Evolutionary conservation across 2,113 vertebrate species (phyloP).

Genomic region (Bubo bubo): DNA sequence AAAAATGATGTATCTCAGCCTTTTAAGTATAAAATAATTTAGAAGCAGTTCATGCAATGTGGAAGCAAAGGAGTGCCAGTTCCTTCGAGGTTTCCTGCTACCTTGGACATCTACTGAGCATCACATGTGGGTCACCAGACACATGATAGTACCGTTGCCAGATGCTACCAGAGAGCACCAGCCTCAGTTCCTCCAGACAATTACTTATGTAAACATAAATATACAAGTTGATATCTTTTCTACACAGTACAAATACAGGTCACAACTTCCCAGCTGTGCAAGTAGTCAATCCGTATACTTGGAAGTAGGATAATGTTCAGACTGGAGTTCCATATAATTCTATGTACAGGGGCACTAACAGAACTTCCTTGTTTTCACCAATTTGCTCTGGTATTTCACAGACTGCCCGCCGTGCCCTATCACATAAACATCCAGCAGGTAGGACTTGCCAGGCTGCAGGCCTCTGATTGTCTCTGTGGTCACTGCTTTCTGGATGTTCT

Average conservation of each 20-base stretch:
- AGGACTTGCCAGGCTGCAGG: constrained; percentile 90
- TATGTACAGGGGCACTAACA: constrained; percentile 82
- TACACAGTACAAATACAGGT: constrained; percentile 82
- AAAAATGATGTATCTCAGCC: constrained; percentile 68
- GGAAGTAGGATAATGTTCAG: constrained; percentile 80
- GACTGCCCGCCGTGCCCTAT: constrained; percentile 93
- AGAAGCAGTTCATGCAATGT: constrained; percentile 89
- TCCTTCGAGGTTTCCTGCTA: constrained; percentile 56
- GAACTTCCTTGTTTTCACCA: constrained; percentile 96
- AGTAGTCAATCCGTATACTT: constrained; percentile 83
- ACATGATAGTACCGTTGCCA: constrained; percentile 9
- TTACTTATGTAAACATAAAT: constrained; percentile 83
- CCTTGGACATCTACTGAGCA: constrained; percentile 67
- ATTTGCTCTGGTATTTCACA: constrained; percentile 96
- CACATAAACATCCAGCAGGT: constrained; percentile 96
- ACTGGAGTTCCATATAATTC: constrained; percentile 78
- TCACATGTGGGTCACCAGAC: constrained; percentile 58
- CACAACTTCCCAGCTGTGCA: constrained; percentile 82
- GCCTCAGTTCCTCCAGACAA: constrained; percentile 63
- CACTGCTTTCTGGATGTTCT: constrained; percentile 93
- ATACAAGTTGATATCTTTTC: constrained; percentile 84
- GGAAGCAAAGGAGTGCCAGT: constrained; percentile 70
- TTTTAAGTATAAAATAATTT: constrained; percentile 81
- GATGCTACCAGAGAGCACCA: constrained; percentile 18
- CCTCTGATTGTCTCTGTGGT: constrained; percentile 93